Evolutionary conservation across 2,113 vertebrate species (phyloP), one percentile per base, ranked within the genome.

Genomic region (Trichomycterus rosablanca): DNA sequence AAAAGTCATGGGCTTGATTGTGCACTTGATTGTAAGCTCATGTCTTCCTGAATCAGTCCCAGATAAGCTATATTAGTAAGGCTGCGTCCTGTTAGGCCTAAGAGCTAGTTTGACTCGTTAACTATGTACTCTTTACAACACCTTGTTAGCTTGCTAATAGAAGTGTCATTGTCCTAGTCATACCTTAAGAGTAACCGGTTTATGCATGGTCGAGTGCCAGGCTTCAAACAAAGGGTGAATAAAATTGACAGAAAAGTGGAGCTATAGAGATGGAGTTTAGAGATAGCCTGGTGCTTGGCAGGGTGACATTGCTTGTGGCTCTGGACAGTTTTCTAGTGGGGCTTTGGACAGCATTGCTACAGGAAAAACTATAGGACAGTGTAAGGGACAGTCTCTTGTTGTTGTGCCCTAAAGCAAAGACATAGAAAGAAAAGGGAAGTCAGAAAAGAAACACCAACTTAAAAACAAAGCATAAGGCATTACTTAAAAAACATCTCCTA

Each of bases 241-340:
- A 30, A 30, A 30, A 3, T 4, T 4, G 26, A 30, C 26, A 39
- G 10, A 1, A 4, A 10, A 9, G n/a, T n/a, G 16, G 49, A 19
- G 49, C 16, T 14, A n/a, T n/a, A 10, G 24, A 22, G 48, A 30
- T 10, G 48, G 24, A 57, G 45, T 15, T 35, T 5, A n/a, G 55
- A 32, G 39, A 54, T 7, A 3, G n/a, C 14, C 4, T 16, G 9
- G 16, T 20, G 24, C 35, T 24, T 49, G 68, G 54, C 61, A 51
- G 18, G 11, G 42, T 64, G 60, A 68, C 59, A 59, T 68, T 68
- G 53, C 54, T 54, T 57, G n/a, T 63, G 43, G 65, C 20, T 18
- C 3, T 34, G 49, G 26, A 44, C 2, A 15, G 15, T 40, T 11
- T 11, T 23, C 19, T 24, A n/a, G n/a, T n/a, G n/a, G n/a, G n/a